Percentiles rank a stretch among this genome's conserved stretches.
phyloP scores from a whole-genome alignment of 2,113 vertebrate genomes.

The Pimephales promelas region DNA sequence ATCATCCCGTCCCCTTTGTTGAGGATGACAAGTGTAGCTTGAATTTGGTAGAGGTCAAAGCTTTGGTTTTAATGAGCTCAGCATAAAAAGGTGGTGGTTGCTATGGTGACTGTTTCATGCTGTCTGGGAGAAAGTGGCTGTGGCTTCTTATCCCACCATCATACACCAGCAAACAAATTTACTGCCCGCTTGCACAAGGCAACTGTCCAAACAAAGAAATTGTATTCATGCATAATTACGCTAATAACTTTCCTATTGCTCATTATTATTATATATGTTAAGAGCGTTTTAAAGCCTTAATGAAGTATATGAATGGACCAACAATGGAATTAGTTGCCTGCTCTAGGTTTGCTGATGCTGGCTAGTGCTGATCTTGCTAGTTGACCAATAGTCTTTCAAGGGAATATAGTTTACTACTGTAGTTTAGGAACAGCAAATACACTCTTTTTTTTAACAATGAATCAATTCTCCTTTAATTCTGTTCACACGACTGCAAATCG shows the following conservation, averaged over 20 bases:
- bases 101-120: conserved; percentile 53
- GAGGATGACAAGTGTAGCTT: conserved; percentile 4
- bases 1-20: not conserved
- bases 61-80: conserved; percentile 51
- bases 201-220: conserved; percentile 5
- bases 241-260: no score
- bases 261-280: not conserved
- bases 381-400: not conserved
- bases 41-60: conserved; percentile 29
- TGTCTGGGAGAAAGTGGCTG: not conserved
- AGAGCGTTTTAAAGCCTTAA: not conserved
- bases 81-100: conserved; percentile 52
- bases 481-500: not conserved
- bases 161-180: not conserved
- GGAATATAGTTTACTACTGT: not conserved
- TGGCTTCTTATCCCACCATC: not conserved
- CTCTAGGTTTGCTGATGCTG: not conserved
- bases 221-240: not conserved
- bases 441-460: not conserved
- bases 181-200: not conserved
- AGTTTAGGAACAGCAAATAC: not conserved
- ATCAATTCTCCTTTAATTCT: not conserved
- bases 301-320: not conserved
- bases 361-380: not conserved
- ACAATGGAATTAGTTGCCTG: not conserved